These are phyloP conservation scores for Nyleta sp. DNA, from an alignment of 2,888 invertebrate genomes.

Conservation along the genomic window DNA sequence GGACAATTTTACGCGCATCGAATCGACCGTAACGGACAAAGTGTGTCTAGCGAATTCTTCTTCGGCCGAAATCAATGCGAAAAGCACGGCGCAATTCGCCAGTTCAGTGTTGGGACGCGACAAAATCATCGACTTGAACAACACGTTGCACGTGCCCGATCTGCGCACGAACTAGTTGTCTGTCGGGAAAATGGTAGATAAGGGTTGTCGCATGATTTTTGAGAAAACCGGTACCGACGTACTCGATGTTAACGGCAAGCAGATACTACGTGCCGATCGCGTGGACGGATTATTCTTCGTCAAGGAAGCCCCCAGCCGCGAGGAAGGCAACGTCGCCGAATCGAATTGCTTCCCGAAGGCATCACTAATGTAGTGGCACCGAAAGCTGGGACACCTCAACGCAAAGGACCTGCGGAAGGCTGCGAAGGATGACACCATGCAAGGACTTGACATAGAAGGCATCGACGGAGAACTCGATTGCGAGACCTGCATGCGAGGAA, in stretches of 20 bases:
- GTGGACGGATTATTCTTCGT: conserved; percentile 1
- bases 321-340: background rate
- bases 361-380: conserved; percentile 9
- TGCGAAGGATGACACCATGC: background rate
- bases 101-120: conserved; percentile 6
- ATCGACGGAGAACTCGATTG: conserved; percentile 36
- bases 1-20: conserved; percentile 7
- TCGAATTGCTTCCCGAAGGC: background rate
- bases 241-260: background rate
- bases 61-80: conserved; percentile 10
- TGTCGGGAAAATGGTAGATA: conserved; percentile 37
- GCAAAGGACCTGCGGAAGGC: conserved; percentile 8
- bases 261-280: background rate
- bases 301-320: background rate
- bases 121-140: background rate
- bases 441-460: conserved; percentile 4
- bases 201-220: conserved; percentile 17
- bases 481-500: conserved; percentile 53
- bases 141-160: conserved; percentile 37
- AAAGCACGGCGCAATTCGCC: conserved; percentile 28
- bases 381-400: conserved; percentile 25
- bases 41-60: conserved; percentile 17
- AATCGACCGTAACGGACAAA: background rate
- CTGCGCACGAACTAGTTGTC: conserved; percentile 32
- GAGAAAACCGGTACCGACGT: conserved; percentile 12